Percentiles rank a stretch among this genome's conserved stretches.
phyloP scores from a whole-genome alignment of 2,113 vertebrate species.

The Tetraodon nigroviridis region DNA sequence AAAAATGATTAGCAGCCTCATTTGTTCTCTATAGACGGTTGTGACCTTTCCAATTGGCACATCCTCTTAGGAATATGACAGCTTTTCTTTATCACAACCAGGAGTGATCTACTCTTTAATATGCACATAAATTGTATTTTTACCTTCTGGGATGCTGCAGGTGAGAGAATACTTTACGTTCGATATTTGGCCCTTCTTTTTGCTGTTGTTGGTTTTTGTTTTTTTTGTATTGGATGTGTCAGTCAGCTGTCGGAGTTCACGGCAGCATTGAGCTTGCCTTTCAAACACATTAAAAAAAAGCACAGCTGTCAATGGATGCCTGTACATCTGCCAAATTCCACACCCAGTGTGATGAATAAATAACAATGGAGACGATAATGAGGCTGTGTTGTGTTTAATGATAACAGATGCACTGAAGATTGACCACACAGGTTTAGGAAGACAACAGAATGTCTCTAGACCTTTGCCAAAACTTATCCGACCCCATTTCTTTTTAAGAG shows the following conservation, averaged over 20 bases:
- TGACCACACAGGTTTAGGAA: too few relatives aligned
- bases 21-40: slow-evolving; percentile 70
- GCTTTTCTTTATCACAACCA: slow-evolving; percentile 63
- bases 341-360: slow-evolving; percentile 4
- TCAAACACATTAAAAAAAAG: background rate
- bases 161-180: slow-evolving; percentile 33
- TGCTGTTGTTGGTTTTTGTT: background rate
- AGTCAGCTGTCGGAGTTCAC: slow-evolving; percentile 19
- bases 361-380: slow-evolving; percentile 1
- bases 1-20: slow-evolving; percentile 65
- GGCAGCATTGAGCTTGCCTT: slow-evolving; percentile 5
- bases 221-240: slow-evolving; percentile 7
- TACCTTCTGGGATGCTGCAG: slow-evolving; percentile 4
- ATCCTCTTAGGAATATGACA: slow-evolving; percentile 59
- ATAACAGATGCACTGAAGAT: too few relatives aligned
- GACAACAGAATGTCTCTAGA: too few relatives aligned
- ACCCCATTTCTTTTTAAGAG: too few relatives aligned
- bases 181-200: slow-evolving; percentile 11
- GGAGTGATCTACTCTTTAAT: slow-evolving; percentile 57
- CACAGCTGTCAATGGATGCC: background rate
- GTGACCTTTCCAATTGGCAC: slow-evolving; percentile 72
- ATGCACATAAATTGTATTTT: slow-evolving; percentile 60
- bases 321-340: background rate
- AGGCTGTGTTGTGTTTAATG: background rate
- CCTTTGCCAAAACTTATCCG: too few relatives aligned